Conservation (phyloP, 2,888 invertebrate species). For the Lomographa bimaculata region DNA sequence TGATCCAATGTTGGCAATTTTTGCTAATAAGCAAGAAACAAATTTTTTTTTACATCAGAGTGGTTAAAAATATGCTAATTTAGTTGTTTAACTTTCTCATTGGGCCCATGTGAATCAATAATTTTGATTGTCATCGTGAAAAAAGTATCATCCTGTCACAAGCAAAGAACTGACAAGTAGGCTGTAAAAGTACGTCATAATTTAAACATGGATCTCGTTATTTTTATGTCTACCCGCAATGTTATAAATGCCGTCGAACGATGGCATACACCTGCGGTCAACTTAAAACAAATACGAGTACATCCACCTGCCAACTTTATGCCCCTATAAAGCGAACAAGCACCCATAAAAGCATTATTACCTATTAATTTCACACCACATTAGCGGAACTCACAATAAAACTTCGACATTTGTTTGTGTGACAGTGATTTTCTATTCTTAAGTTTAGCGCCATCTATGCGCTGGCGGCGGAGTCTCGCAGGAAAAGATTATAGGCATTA, state of each 20-base stretch:
- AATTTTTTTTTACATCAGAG: too few relatives aligned
- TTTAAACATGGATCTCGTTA: constrained; percentile 23
- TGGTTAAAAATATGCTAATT: too few relatives aligned
- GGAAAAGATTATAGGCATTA: constrained; percentile 81
- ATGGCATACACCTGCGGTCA: constrained; percentile 63
- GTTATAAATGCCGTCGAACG: constrained; percentile 48
- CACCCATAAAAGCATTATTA: constrained; percentile 81
- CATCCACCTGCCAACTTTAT: constrained; percentile 74
- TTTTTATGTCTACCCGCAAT: constrained; percentile 36
- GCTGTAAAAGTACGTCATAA: constrained; percentile 27
- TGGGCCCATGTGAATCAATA: too few relatives aligned
- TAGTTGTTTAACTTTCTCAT: too few relatives aligned
- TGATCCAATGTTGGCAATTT: too few relatives aligned
- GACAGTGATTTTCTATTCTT: constrained; percentile 74
- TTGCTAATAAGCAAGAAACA: too few relatives aligned
- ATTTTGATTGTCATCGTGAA: too few relatives aligned
- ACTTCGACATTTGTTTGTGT: constrained; percentile 74
- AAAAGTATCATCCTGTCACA: constrained; percentile 15
- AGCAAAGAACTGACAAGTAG: constrained; percentile 14
- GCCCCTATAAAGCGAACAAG: constrained; percentile 75
- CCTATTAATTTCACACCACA: constrained; percentile 84
- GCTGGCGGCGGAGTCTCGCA: constrained; percentile 51
- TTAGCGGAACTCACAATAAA: constrained; percentile 83
- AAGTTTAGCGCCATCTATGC: constrained; percentile 76
- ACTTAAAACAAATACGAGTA: constrained; percentile 71